A percentile compares a stretch with the other conserved stretches of the same genome.
phyloP scores from a whole-genome alignment of 2,888 invertebrate genomes.

The Seladonia tumulorum region DNA sequence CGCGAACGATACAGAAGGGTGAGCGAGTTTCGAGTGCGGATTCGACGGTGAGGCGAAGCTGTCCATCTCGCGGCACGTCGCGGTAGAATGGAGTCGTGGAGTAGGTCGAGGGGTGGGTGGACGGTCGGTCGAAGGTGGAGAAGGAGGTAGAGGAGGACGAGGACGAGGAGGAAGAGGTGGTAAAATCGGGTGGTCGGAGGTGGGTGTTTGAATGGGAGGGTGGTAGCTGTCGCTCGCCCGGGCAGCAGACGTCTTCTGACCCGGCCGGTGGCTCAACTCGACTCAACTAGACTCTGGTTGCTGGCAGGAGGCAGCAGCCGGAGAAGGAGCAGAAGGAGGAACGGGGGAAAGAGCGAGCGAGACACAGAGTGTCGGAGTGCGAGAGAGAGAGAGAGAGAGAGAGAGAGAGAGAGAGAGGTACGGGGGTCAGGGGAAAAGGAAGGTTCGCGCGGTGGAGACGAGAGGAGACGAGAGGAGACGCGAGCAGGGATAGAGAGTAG shows the following conservation, averaged over 20 bases:
- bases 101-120: conserved; percentile 70
- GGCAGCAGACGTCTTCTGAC: conserved; percentile 85
- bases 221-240: conserved; percentile 84
- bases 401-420: conserved; percentile 40
- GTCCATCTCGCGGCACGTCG: conserved; percentile 81
- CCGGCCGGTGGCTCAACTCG: conserved; percentile 84
- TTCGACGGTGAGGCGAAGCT: conserved; percentile 70
- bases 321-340: conserved; percentile 66
- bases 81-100: conserved; percentile 78
- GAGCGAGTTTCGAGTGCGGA: conserved; percentile 64
- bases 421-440: conserved; percentile 59
- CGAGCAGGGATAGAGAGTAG: conserved; percentile 65
- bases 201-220: conserved; percentile 74
- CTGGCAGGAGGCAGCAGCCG: conserved; percentile 73
- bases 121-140: conserved; percentile 65
- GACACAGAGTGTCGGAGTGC: conserved; percentile 48
- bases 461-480: conserved; percentile 63
- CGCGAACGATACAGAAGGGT: conserved; percentile 59
- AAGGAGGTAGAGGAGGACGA: conserved; percentile 57
- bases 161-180: conserved; percentile 66
- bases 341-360: conserved; percentile 35
- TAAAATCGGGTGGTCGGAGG: conserved; percentile 68
- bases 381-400: conserved; percentile 30
- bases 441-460: conserved; percentile 54
- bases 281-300: conserved; percentile 79